A percentile compares a stretch with the other conserved stretches of the same genome.
Conservation (phyloP, 2,113 vertebrate species). For the Amazona guildingii region DNA sequence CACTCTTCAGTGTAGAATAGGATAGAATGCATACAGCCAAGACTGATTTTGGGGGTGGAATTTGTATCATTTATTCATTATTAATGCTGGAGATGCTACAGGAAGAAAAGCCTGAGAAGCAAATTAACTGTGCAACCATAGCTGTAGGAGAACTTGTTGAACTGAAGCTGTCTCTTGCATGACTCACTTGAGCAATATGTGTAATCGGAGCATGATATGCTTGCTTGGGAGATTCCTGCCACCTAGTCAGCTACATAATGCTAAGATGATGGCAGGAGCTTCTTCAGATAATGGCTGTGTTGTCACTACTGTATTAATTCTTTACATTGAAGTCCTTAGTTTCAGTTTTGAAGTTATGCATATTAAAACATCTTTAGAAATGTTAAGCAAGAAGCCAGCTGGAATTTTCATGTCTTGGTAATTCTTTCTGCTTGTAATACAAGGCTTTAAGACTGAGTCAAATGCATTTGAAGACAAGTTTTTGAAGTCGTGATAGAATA, state of each 20-base stretch:
- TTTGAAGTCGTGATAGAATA: neutral
- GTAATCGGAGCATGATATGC: neutral
- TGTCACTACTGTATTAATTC: neutral
- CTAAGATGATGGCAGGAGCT: neutral
- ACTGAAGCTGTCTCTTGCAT: neutral
- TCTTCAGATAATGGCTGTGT: accelerated
- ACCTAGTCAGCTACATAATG: neutral
- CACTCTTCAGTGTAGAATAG: neutral
- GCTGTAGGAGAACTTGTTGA: neutral
- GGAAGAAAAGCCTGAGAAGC: neutral
- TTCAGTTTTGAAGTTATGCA: neutral
- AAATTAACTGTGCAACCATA: neutral
- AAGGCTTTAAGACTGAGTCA: neutral
- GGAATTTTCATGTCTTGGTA: neutral
- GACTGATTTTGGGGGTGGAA: neutral
- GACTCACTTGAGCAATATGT: neutral
- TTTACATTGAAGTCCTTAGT: neutral
- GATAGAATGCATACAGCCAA: neutral
- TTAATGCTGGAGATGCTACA: neutral
- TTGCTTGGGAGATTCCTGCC: neutral
- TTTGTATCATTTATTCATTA: neutral
- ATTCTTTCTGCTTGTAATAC: neutral
- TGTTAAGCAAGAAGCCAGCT: neutral
- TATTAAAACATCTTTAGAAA: neutral
- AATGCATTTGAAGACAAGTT: neutral